Evolutionary conservation across 2,888 invertebrate species (phyloP).

Genomic region (Rosalia funebris): DNA sequence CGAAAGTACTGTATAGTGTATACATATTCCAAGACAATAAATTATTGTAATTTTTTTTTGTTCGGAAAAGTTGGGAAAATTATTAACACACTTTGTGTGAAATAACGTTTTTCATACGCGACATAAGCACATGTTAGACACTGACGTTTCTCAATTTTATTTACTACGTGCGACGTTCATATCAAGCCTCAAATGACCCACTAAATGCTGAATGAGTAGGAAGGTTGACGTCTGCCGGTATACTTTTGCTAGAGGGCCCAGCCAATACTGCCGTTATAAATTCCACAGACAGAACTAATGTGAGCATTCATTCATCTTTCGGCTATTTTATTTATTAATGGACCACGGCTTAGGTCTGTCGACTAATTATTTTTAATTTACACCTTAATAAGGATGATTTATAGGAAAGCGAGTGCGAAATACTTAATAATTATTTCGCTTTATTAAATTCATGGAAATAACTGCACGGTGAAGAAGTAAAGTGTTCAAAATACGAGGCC

Average conservation of each 20-base stretch:
- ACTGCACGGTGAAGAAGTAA: no score
- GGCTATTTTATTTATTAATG: constrained; percentile 1
- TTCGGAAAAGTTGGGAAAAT: no score
- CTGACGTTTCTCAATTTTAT: constrained; percentile 4
- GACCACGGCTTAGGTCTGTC: background rate
- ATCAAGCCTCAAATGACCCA: background rate
- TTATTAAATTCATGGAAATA: no score
- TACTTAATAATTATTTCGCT: no score
- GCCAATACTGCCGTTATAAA: background rate
- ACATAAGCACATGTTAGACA: no score
- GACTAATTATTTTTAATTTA: background rate
- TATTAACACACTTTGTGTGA: no score
- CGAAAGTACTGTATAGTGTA: no score
- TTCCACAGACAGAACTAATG: background rate
- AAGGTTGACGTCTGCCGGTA: constrained; percentile 3
- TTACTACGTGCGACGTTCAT: background rate
- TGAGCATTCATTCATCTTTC: constrained; percentile 1
- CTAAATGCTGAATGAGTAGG: background rate
- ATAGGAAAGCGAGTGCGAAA: no score
- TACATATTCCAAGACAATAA: no score
- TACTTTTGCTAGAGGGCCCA: background rate
- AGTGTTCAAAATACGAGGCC: no score
- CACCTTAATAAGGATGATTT: background rate
- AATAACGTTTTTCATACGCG: no score
- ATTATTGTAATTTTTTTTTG: no score